Conservation (phyloP, 1,140 invertebrate species). For the Venustaconcha ellipsiformis region DNA sequence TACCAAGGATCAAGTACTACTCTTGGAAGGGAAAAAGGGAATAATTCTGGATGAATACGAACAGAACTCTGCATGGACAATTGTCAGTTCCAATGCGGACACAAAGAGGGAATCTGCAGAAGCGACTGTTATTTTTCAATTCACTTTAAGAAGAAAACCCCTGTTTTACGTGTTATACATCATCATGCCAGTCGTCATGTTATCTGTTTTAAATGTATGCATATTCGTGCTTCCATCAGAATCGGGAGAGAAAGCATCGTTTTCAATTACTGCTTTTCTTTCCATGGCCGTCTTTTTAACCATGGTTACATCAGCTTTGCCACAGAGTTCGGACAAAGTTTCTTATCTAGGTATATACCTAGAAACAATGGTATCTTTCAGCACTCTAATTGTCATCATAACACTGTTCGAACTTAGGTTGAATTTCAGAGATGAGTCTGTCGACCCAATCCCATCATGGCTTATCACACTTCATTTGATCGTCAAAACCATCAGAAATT, state of each 20-base stretch:
- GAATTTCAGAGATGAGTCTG: background rate
- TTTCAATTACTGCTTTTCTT: slow-evolving; percentile 39
- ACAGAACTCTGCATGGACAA: slow-evolving; percentile 19
- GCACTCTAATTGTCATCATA: slow-evolving; percentile 16
- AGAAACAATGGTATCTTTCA: background rate
- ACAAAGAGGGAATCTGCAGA: background rate
- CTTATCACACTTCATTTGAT: background rate
- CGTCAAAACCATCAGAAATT: background rate
- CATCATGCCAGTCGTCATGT: slow-evolving; percentile 35
- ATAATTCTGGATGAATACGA: slow-evolving; percentile 22
- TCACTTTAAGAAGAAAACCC: slow-evolving; percentile 31
- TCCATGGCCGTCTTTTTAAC: slow-evolving; percentile 46
- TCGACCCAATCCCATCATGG: background rate
- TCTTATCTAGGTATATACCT: slow-evolving; percentile 35
- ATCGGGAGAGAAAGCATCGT: slow-evolving; percentile 41
- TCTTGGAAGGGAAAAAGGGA: slow-evolving; percentile 9
- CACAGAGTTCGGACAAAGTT: slow-evolving; percentile 29
- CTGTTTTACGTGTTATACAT: slow-evolving; percentile 31
- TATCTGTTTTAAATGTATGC: slow-evolving; percentile 36
- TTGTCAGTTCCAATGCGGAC: slow-evolving; percentile 8
- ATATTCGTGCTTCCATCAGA: slow-evolving; percentile 36
- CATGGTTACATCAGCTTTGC: slow-evolving; percentile 31
- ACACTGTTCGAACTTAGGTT: slow-evolving; percentile 1
- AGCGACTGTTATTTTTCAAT: slow-evolving; percentile 75
- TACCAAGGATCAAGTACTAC: slow-evolving; percentile 52